Conservation (phyloP, 1,140 invertebrate species). For the Temnothorax longispinosus region DNA sequence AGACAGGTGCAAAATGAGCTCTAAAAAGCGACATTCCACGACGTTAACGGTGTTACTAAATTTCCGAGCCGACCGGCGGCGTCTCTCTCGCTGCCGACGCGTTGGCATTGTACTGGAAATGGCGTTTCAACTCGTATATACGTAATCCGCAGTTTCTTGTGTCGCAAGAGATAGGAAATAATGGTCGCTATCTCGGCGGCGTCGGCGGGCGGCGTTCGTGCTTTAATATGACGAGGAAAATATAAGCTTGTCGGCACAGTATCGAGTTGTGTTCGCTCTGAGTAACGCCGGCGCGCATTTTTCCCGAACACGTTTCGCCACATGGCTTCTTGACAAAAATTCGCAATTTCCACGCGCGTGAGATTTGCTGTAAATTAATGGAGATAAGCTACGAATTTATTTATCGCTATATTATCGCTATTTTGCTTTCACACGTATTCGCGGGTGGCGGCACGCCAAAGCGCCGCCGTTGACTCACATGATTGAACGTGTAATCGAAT, state of each 20-base stretch:
- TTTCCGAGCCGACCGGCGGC: slow-evolving; percentile 48
- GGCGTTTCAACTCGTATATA: slow-evolving; percentile 45
- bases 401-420: slow-evolving; percentile 36
- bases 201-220: slow-evolving; percentile 32
- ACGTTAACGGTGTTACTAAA: slow-evolving; percentile 58
- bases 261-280: not conserved
- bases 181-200: slow-evolving; percentile 31
- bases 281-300: slow-evolving; percentile 4
- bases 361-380: slow-evolving; percentile 42
- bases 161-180: slow-evolving; percentile 56
- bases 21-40: slow-evolving; percentile 56
- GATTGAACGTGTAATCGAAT: slow-evolving; percentile 33
- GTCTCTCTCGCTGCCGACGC: slow-evolving; percentile 17
- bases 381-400: slow-evolving; percentile 46
- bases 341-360: slow-evolving; percentile 6
- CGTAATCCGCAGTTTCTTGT: slow-evolving; percentile 51
- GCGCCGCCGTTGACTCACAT: slow-evolving; percentile 32
- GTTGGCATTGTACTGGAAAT: slow-evolving; percentile 30
- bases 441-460: slow-evolving; percentile 40
- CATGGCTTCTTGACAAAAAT: slow-evolving; percentile 20
- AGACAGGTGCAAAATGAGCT: slow-evolving; percentile 55
- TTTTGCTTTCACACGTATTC: slow-evolving; percentile 43
- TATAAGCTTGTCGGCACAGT: slow-evolving; percentile 43
- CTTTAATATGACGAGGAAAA: slow-evolving; percentile 53
- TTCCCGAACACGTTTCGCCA: slow-evolving; percentile 32